Percentiles rank a stretch among this genome's conserved stretches.
phyloP scores from a whole-genome alignment of 2,888 invertebrate genomes.

The Drosophila suboccidentalis region DNA sequence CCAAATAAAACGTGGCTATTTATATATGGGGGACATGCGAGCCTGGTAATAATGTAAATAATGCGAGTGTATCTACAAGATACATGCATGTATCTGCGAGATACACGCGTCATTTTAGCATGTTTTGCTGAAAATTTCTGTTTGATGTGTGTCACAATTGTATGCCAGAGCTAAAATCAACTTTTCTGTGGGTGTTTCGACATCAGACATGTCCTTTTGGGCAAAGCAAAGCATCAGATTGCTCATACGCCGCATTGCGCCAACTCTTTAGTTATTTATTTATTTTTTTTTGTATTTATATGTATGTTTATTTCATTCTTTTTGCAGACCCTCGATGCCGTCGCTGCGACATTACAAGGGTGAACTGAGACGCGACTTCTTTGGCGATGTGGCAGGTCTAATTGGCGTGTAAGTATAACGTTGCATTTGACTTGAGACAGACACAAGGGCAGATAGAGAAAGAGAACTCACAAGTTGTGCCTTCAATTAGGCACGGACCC shows the following conservation, averaged over 20 bases:
- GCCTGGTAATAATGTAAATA: conserved; percentile 54
- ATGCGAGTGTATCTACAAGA: conserved; percentile 36
- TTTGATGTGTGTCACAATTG: conserved; percentile 28
- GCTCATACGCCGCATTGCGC: conserved; percentile 51
- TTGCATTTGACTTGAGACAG: conserved; percentile 38
- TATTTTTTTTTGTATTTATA: background rate
- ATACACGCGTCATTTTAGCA: conserved; percentile 19
- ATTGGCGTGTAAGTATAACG: conserved; percentile 90
- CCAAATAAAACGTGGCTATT: conserved; percentile 57
- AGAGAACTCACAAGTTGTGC: conserved; percentile 6
- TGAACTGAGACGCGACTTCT: conserved; percentile 89
- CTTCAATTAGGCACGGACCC: conserved; percentile 90
- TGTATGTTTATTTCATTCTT: background rate
- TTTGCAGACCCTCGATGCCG: conserved; percentile 89
- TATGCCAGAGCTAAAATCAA: conserved; percentile 19
- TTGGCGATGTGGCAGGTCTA: conserved; percentile 90
- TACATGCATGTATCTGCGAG: conserved; percentile 38
- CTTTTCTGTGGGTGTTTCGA: conserved; percentile 16
- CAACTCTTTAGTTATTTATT: background rate
- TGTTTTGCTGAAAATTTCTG: conserved; percentile 14
- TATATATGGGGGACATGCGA: conserved; percentile 61
- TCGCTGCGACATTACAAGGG: conserved; percentile 91
- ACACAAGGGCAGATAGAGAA: background rate
- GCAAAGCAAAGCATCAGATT: conserved; percentile 32
- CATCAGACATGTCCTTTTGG: conserved; percentile 3